phyloP scores from a whole-genome alignment of 2,113 vertebrate genomes.

The Cichladusa arquata region DNA sequence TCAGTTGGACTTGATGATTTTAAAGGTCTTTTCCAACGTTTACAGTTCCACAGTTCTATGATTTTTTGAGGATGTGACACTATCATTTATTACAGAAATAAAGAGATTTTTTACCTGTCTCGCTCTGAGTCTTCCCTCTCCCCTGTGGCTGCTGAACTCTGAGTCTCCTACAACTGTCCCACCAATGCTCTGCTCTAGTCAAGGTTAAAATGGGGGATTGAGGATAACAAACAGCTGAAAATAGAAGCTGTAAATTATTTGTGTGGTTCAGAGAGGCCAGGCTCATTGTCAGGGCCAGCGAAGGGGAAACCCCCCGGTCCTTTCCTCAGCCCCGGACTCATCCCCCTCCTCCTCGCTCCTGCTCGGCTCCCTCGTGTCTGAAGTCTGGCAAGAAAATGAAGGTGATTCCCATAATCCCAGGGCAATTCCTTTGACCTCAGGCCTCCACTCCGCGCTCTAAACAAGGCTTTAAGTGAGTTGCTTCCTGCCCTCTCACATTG shows the following conservation, averaged over 20 bases:
- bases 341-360: neutral
- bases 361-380: neutral
- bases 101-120: neutral
- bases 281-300: conserved; percentile 26
- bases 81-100: neutral
- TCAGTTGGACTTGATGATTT: neutral
- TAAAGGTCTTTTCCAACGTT: neutral
- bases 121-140: neutral
- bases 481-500: conserved; percentile 35
- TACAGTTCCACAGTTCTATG: neutral
- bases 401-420: conserved; percentile 24
- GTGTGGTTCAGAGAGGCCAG: neutral
- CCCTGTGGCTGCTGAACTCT: neutral
- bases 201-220: neutral
- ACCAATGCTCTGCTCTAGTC: neutral
- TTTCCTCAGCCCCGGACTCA: neutral
- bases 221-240: neutral
- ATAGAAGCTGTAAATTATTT: neutral
- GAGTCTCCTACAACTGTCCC: neutral
- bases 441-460: neutral
- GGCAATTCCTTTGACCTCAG: conserved; percentile 49
- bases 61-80: neutral
- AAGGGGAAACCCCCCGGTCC: neutral
- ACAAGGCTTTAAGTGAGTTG: neutral
- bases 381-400: neutral